A percentile compares a stretch with the other conserved stretches of the same genome.
phyloP scores from a whole-genome alignment of 2,888 invertebrate genomes.

The Temnothorax ravouxi region DNA sequence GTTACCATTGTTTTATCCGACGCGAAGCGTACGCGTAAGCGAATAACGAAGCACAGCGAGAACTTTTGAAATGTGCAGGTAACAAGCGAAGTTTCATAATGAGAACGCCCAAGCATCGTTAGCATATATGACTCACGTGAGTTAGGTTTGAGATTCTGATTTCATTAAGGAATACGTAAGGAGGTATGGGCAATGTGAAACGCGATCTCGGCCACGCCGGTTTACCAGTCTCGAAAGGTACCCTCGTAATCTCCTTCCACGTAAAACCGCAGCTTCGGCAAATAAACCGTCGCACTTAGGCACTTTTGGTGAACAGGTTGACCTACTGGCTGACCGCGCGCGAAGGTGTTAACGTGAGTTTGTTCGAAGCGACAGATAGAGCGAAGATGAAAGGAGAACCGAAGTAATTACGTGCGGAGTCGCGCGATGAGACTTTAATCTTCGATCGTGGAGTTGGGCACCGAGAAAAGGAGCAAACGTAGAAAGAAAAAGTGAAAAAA shows the following conservation, averaged over 20 bases:
- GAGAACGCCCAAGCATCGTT: constrained; percentile 38
- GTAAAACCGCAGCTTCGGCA: constrained; percentile 60
- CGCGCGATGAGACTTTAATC: constrained; percentile 78
- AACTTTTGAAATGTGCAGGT: constrained; percentile 37
- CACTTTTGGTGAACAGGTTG: constrained; percentile 70
- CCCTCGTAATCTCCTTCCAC: constrained; percentile 32
- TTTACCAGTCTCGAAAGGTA: neutral
- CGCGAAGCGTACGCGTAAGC: neutral
- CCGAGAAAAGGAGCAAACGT: neutral
- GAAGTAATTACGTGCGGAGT: constrained; percentile 78
- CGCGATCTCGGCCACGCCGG: neutral
- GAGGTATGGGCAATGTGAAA: neutral
- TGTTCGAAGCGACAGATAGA: constrained; percentile 75
- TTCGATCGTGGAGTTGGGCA: constrained; percentile 70
- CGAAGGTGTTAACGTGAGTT: constrained; percentile 68
- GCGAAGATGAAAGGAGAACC: constrained; percentile 78
- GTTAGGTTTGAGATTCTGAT: constrained; percentile 23
- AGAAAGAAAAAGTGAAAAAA: neutral
- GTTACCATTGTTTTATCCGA: constrained; percentile 33
- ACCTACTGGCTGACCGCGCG: constrained; percentile 55
- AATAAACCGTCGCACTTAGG: constrained; percentile 76
- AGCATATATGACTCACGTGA: constrained; percentile 23
- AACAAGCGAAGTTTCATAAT: constrained; percentile 56
- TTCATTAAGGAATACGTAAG: constrained; percentile 42
- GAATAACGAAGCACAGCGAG: constrained; percentile 40